Percentiles rank a stretch among this genome's conserved stretches.
These are phyloP conservation scores for Syrphus vitripennis DNA, from an alignment of 2,888 invertebrate genomes.

Conservation along the genomic window DNA sequence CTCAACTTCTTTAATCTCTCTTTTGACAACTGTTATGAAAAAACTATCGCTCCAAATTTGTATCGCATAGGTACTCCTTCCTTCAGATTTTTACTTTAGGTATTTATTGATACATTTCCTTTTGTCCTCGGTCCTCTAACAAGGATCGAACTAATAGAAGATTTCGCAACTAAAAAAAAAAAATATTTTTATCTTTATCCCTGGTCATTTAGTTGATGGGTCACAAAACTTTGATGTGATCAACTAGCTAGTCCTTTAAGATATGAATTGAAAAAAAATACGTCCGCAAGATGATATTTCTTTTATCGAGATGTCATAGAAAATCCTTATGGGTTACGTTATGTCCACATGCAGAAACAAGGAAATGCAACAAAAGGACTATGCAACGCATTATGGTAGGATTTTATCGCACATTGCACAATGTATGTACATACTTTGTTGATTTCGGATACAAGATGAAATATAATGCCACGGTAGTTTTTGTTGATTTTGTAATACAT, in stretches of 20 bases:
- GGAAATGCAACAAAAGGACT: not conserved
- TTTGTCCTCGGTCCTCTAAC: constrained; percentile 38
- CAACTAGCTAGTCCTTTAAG: not conserved
- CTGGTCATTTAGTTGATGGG: constrained; percentile 44
- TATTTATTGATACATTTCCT: constrained; percentile 44
- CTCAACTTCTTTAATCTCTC: constrained; percentile 46
- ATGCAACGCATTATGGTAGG: not conserved
- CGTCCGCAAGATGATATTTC: constrained; percentile 64
- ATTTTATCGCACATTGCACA: not conserved
- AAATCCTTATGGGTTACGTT: constrained; percentile 13
- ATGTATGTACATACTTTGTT: not conserved
- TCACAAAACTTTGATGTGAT: constrained; percentile 14
- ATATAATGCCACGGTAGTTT: constrained; percentile 14
- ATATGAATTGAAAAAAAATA: constrained; percentile 4
- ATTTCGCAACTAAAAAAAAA: constrained; percentile 12
- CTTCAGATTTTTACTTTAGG: constrained; percentile 14
- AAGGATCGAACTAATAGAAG: constrained; percentile 43
- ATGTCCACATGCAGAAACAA: constrained; percentile 29
- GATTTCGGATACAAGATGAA: not conserved
- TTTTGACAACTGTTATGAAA: constrained; percentile 47
- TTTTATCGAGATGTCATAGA: constrained; percentile 66
- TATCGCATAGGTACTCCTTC: constrained; percentile 40
- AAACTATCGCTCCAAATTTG: constrained; percentile 40
- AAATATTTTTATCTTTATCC: constrained; percentile 44
- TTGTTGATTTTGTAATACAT: constrained; percentile 2